phyloP scores from a whole-genome alignment of 1,140 invertebrate species.

The Mercenaria mercenaria region DNA sequence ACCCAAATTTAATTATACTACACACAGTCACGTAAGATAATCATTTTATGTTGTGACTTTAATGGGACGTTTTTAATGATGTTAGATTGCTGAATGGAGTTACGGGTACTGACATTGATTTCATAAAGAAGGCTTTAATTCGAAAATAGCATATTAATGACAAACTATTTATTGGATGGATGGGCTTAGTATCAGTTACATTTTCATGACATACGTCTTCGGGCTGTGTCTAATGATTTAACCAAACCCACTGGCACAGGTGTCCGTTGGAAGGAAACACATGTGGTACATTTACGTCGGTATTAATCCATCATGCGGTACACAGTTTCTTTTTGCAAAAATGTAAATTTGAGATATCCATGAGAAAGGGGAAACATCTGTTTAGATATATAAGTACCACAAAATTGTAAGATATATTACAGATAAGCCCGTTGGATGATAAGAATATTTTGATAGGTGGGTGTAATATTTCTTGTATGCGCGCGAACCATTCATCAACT shows the following conservation, averaged over 20 bases:
- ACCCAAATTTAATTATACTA: slow-evolving; percentile 60
- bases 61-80: slow-evolving; percentile 31
- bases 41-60: slow-evolving; percentile 6
- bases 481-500: slow-evolving; percentile 52
- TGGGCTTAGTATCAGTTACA: slow-evolving; percentile 22
- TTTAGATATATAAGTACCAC: slow-evolving; percentile 41
- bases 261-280: slow-evolving; percentile 22
- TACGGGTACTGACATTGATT: slow-evolving; percentile 45
- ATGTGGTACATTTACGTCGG: slow-evolving; percentile 16
- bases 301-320: not conserved
- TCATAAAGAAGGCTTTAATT: slow-evolving; percentile 59
- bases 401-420: slow-evolving; percentile 45
- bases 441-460: slow-evolving; percentile 50
- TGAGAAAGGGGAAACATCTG: slow-evolving; percentile 51
- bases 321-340: not conserved
- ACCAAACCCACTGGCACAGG: slow-evolving; percentile 7
- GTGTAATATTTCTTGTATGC: slow-evolving; percentile 51
- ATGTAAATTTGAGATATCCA: slow-evolving; percentile 46
- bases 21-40: slow-evolving; percentile 45
- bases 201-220: slow-evolving; percentile 25
- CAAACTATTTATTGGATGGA: slow-evolving; percentile 35
- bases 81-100: slow-evolving; percentile 29
- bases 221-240: slow-evolving; percentile 36
- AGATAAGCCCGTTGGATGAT: slow-evolving; percentile 42
- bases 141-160: slow-evolving; percentile 59